These are phyloP conservation scores for Drosophila sp. DNA, from an alignment of 1,140 invertebrate species.

Conservation along the genomic window DNA sequence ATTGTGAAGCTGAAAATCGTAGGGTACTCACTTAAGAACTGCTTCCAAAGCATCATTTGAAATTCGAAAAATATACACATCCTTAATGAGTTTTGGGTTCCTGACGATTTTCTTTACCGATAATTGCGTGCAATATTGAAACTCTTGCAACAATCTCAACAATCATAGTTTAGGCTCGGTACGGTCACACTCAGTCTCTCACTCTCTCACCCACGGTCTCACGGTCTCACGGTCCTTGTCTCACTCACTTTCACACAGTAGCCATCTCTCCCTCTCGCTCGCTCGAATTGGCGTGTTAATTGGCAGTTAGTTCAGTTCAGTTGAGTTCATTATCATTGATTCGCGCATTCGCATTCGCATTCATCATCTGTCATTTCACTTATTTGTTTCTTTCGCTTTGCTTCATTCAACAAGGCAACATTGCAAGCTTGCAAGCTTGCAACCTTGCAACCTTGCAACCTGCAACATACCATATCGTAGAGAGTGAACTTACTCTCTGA, in stretches of 20 bases:
- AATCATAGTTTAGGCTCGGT: slow-evolving; percentile 25
- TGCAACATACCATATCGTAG: neutral
- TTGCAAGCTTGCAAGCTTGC: neutral
- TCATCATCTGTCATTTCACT: slow-evolving; percentile 36
- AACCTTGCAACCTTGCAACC: neutral
- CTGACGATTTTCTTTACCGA: neutral
- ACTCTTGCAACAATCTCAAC: slow-evolving; percentile 13
- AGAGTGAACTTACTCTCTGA: neutral
- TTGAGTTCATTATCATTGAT: slow-evolving; percentile 62
- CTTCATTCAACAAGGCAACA: slow-evolving; percentile 15
- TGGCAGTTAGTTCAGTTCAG: slow-evolving; percentile 61
- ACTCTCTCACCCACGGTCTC: neutral
- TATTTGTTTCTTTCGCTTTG: slow-evolving; percentile 48
- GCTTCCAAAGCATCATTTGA: too few species aligned
- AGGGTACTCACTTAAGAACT: neutral
- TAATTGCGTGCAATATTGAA: slow-evolving; percentile 6
- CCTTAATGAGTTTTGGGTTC: neutral
- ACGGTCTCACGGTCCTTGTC: slow-evolving; percentile 6
- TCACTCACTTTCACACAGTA: slow-evolving; percentile 19
- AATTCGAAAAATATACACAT: neutral
- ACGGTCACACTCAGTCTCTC: slow-evolving; percentile 21
- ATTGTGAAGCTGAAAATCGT: neutral
- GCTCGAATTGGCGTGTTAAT: slow-evolving; percentile 69
- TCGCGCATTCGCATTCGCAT: slow-evolving; percentile 30
- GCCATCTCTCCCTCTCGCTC: slow-evolving; percentile 9